Percentiles rank a stretch among this genome's conserved stretches.
phyloP scores from a whole-genome alignment of 2,797 vertebrate genomes.

The Ateles fusciceps region DNA sequence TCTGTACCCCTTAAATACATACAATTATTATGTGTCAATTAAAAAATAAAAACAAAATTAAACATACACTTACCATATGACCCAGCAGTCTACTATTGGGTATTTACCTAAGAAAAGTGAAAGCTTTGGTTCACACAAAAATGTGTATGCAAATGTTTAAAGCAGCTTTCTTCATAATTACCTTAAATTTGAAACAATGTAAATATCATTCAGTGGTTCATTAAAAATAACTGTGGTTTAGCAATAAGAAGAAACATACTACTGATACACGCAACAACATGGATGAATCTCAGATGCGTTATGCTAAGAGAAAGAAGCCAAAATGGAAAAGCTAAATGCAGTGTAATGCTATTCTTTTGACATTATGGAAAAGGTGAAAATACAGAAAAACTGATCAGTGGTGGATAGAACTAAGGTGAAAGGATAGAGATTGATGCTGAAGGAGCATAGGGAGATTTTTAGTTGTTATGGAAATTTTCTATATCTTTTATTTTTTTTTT shows the following conservation, averaged over 20 bases:
- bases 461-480: not conserved
- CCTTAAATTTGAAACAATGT: not conserved
- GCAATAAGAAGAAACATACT: not conserved
- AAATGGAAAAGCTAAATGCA: not conserved
- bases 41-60: not conserved
- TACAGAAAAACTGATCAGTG: not conserved
- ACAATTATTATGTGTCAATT: not conserved
- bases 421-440: not conserved
- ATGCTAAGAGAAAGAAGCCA: not conserved
- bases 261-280: not conserved
- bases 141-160: not conserved
- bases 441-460: not conserved
- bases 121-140: not conserved
- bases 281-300: not conserved
- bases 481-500: not conserved
- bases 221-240: not conserved
- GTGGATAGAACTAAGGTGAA: not conserved
- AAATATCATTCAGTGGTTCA: not conserved
- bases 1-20: not conserved
- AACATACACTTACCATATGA: not conserved
- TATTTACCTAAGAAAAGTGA: not conserved
- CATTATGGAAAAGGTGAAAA: not conserved
- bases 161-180: not conserved
- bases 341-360: not conserved
- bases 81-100: not conserved